These are phyloP conservation scores for Eonycteris spelaea DNA, from an alignment of 2,113 vertebrate species.

Conservation along the genomic window DNA sequence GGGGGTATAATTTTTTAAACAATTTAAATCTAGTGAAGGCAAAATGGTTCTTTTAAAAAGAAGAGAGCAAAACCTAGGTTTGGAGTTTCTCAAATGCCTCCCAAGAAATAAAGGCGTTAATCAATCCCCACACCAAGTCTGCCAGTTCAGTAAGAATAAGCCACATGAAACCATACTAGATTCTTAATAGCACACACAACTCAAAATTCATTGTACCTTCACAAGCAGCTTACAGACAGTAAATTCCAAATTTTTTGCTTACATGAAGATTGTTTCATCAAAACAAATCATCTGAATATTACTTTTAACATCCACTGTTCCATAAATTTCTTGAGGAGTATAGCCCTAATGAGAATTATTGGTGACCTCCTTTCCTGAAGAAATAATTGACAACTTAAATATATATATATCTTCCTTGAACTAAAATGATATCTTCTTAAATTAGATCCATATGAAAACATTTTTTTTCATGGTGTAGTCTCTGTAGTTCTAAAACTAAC, in stretches of 20 bases:
- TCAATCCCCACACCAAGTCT: not conserved
- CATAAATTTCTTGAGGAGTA: not conserved
- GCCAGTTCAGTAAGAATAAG: not conserved
- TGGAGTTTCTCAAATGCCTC: not conserved
- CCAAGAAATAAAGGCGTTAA: not conserved
- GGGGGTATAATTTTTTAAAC: not conserved
- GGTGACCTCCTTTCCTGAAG: not conserved
- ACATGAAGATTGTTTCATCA: not conserved
- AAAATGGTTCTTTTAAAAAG: not conserved
- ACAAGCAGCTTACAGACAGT: not conserved
- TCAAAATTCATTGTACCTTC: not conserved
- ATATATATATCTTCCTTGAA: not conserved
- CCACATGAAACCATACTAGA: not conserved
- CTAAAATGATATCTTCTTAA: not conserved
- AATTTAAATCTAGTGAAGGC: not conserved
- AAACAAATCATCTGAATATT: not conserved
- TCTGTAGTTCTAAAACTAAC: not conserved
- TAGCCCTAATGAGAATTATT: not conserved
- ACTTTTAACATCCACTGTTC: not conserved
- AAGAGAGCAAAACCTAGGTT: not conserved
- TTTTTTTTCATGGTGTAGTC: not conserved
- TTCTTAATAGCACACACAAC: not conserved
- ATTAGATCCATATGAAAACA: not conserved
- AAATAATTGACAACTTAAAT: not conserved
- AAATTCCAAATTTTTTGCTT: not conserved